A percentile compares a stretch with the other conserved stretches of the same genome.
phyloP scores from a whole-genome alignment of 1,140 invertebrate genomes.

The Leptinotarsa defecta region DNA sequence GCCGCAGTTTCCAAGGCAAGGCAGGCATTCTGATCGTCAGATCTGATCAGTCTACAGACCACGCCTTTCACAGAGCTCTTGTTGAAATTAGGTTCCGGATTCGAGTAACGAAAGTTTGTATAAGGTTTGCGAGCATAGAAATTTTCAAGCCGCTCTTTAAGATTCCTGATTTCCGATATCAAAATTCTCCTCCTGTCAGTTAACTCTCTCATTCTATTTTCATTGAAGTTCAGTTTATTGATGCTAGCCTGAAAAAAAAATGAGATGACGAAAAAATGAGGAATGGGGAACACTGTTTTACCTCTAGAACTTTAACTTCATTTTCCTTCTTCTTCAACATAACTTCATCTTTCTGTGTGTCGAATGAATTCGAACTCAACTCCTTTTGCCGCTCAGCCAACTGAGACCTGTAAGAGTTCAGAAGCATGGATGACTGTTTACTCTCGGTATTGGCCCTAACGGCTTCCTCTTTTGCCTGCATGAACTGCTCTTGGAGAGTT shows the following conservation, averaged over 20 bases:
- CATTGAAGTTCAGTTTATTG: constrained; percentile 69
- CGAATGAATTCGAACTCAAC: constrained; percentile 70
- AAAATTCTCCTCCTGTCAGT: constrained; percentile 61
- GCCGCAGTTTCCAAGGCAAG: constrained; percentile 86
- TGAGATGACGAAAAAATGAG: not conserved
- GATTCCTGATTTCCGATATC: constrained; percentile 58
- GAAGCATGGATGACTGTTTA: constrained; percentile 78
- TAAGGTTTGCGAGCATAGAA: constrained; percentile 71
- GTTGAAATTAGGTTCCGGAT: constrained; percentile 81
- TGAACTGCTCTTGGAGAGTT: constrained; percentile 89
- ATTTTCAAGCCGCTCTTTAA: constrained; percentile 64
- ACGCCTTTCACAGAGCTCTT: constrained; percentile 76
- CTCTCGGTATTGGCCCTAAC: constrained; percentile 79
- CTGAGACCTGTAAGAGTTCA: constrained; percentile 71
- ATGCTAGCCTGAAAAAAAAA: constrained; percentile 53
- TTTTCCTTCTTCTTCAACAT: constrained; percentile 66
- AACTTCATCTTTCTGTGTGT: constrained; percentile 73
- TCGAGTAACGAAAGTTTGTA: constrained; percentile 74
- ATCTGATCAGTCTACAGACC: constrained; percentile 70
- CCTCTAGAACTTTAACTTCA: constrained; percentile 55
- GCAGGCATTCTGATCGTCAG: constrained; percentile 73
- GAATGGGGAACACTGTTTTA: constrained; percentile 8
- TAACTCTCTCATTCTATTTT: constrained; percentile 66
- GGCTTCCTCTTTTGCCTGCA: constrained; percentile 75
- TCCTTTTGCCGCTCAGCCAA: constrained; percentile 72